Evolutionary conservation across 2,113 vertebrate genomes (phyloP), one percentile per base, ranked within the genome.

Genomic region (Microtus montanus): DNA sequence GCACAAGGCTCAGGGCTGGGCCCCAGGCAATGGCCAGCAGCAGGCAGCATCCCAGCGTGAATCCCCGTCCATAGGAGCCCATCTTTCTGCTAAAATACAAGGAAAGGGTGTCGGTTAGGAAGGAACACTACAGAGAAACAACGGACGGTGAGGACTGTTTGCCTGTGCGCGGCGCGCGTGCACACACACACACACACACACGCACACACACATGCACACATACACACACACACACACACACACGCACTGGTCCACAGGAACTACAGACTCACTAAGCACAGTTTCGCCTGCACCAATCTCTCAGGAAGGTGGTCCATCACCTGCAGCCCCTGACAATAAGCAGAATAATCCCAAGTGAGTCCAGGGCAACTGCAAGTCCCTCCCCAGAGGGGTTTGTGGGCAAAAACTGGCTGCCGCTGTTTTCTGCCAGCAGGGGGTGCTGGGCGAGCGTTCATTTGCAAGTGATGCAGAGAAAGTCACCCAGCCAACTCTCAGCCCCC

Each of bases 11-110:
- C 74, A 75, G 64, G 13, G 0, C 84, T 0, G n/a, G 79, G 11
- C 24, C 87, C 3, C 91, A 96, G 87, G 87, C 7, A 0, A 93
- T 22, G 35, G 93, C 87, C 96, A 97, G 95, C 89, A 98, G 96
- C 93, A 98, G 93, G 88, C 97, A 98, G 96, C 95, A 89, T 0
- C 96, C 93, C 91, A 98, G 96, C 82, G 92, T 15, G 6, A 93
- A 64, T 44, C 77, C 0, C 0, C 28, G 84, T 2, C 7, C 74
- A 61, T 33, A 3, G 70, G 96, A 64, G 44, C 93, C 94, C 97
- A 98, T 98, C 96, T 97, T 98, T 96, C 88, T 13, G n/a, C 11
- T 0, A 33, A 1, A 91, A 61, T 90, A 83, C 47, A 63, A 1
- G 0, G 7, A 19, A 38, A 35, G 24, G 12, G 63, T 3, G 1